Evolutionary conservation across 2,113 vertebrate genomes (phyloP).

Genomic region (Jaculus jaculus): DNA sequence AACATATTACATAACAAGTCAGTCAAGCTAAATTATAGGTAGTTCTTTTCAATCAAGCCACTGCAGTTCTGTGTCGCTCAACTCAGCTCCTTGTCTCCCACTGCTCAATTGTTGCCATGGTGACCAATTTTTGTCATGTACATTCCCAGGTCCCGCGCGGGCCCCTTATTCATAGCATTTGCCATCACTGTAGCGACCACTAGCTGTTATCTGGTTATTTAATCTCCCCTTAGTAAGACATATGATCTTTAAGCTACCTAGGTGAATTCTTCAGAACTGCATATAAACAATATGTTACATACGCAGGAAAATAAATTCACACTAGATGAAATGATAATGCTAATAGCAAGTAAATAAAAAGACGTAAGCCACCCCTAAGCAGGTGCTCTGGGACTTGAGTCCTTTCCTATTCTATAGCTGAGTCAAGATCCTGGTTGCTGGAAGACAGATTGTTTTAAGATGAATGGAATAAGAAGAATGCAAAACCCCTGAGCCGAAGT

Average conservation of each 20-base stretch:
- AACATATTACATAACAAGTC: slow-evolving; percentile 80
- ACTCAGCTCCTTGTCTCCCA: slow-evolving; percentile 64
- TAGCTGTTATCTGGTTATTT: slow-evolving; percentile 71
- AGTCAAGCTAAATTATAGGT: slow-evolving; percentile 70
- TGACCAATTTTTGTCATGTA: slow-evolving; percentile 83
- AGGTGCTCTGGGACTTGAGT: background rate
- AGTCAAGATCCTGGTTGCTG: background rate
- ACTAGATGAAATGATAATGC: slow-evolving; percentile 33
- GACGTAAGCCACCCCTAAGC: background rate
- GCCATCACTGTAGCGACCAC: slow-evolving; percentile 72
- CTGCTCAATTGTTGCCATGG: slow-evolving; percentile 85
- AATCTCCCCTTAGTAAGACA: slow-evolving; percentile 62
- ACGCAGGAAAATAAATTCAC: slow-evolving; percentile 39
- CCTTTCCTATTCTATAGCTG: background rate
- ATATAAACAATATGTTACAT: slow-evolving; percentile 38
- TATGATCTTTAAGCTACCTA: slow-evolving; percentile 71
- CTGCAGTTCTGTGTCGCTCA: slow-evolving; percentile 36
- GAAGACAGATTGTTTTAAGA: slow-evolving; percentile 41
- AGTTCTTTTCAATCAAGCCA: slow-evolving; percentile 75
- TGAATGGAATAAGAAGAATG: slow-evolving; percentile 54
- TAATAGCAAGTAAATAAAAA: slow-evolving; percentile 51
- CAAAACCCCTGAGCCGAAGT: slow-evolving; percentile 43
- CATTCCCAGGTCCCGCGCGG: slow-evolving; percentile 70
- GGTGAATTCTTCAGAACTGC: slow-evolving; percentile 61
- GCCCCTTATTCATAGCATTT: slow-evolving; percentile 76